Evolutionary conservation across 2,888 invertebrate species (phyloP).

Genomic region (Orthonevra nobilis): DNA sequence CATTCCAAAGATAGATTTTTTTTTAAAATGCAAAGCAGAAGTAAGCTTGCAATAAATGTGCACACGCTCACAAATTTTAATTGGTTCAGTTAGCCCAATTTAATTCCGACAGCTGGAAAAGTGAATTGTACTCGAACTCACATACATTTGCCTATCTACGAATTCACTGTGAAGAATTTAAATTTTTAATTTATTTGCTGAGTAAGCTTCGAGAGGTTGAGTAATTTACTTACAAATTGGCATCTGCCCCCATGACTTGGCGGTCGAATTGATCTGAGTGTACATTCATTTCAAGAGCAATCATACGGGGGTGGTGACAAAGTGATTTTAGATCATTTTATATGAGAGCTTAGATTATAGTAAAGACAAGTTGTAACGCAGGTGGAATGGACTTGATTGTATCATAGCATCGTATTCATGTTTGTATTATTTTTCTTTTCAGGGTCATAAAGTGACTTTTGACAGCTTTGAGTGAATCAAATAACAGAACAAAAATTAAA

Average conservation of each 20-base stretch:
- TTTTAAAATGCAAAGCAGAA: slow-evolving; percentile 20
- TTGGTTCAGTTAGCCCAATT: background rate
- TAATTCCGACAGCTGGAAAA: slow-evolving; percentile 13
- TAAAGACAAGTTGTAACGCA: too few relatives aligned
- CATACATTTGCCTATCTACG: background rate
- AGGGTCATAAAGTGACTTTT: too few relatives aligned
- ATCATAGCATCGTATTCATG: too few relatives aligned
- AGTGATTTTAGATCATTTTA: too few relatives aligned
- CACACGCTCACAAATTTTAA: background rate
- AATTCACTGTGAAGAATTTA: background rate
- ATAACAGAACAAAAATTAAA: too few relatives aligned
- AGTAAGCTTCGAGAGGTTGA: slow-evolving; percentile 7
- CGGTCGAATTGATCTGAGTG: background rate
- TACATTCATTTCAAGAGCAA: background rate
- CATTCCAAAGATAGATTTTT: background rate
- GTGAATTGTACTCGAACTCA: too few relatives aligned
- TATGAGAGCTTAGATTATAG: too few relatives aligned
- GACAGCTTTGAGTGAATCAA: too few relatives aligned
- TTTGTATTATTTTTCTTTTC: too few relatives aligned
- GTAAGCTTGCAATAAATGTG: background rate
- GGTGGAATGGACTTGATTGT: too few relatives aligned
- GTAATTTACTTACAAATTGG: slow-evolving; percentile 24
- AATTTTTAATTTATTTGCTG: background rate
- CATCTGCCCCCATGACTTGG: slow-evolving; percentile 7
- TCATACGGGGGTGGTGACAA: too few relatives aligned